Evolutionary conservation across 1,140 invertebrate genomes (phyloP), one percentile per base, ranked within the genome.

Genomic region (Drosophila santomea): DNA sequence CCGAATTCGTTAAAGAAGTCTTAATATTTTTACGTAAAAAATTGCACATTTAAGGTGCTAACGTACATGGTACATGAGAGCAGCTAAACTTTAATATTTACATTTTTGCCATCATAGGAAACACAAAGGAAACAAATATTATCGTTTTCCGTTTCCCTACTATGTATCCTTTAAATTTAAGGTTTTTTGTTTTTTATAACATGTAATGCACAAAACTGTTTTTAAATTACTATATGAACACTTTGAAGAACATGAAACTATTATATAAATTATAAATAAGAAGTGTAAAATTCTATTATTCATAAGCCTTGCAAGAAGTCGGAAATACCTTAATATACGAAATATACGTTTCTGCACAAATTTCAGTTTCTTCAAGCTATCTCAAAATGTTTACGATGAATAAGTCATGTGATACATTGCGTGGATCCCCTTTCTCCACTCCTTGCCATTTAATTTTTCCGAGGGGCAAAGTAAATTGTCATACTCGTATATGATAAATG

Each of bases 401-500:
- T 52, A 62, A 55, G 35, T 52, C 44, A 62, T 54, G 36, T 43
- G 41, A 55, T 39, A 62, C 43, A 50, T 62, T 39, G 48, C 4
- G 14, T 17, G n/a, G 28, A 17, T 17, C 60, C 14, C n/a, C 50
- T 14, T 60, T 15, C 41, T 10, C 1, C 17, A n/a, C 20, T 38
- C 38, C 25, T 25, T 3, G 10, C n/a, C 17, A 12, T 45, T 63
- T 61, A 35, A 20, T 36, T 36, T 11, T 5, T 48, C 66, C 11
- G 28, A 64, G 71, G 69, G 51, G 47, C 50, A 64, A 51, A 71
- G 43, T 74, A 74, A 74, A 74, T 44, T 74, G 45, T 41, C 57
- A 74, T 57, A 20, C 20, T 20, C 20, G 20, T 20, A 73, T 64
- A 78, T 50, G 71, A 80, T 80, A 78, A 55, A 45, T 63, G 58